phyloP scores from a whole-genome alignment of 1,140 invertebrate genomes.

The Dufourea novaeangliae region DNA sequence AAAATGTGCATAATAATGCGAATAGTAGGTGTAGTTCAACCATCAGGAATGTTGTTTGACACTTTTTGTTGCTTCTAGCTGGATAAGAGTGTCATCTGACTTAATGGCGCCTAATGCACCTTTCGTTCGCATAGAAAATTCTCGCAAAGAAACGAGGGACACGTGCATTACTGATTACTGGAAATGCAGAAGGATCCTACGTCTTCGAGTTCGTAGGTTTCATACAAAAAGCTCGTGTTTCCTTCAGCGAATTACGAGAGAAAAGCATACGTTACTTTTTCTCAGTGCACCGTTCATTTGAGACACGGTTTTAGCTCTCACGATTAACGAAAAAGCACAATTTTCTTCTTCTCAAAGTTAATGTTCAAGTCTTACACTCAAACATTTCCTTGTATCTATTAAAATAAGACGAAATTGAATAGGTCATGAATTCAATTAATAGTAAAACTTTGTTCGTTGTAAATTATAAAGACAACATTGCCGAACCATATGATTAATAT shows the following conservation, averaged over 20 bases:
- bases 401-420: no score
- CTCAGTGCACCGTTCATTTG: neutral
- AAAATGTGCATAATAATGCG: neutral
- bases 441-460: no score
- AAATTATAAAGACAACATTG: no score
- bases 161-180: conserved; percentile 42
- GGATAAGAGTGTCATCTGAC: conserved; percentile 35
- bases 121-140: conserved; percentile 28
- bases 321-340: neutral
- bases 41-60: neutral
- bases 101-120: conserved; percentile 42
- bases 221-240: neutral
- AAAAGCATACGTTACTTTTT: neutral
- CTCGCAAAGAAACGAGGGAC: conserved; percentile 13
- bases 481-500: no score
- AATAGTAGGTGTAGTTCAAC: conserved; percentile 11
- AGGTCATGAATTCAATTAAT: no score
- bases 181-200: conserved; percentile 6
- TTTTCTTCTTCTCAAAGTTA: no score
- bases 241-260: neutral
- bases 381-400: no score
- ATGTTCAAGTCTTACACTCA: no score
- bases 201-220: neutral
- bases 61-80: neutral
- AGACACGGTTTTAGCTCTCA: neutral